These are phyloP conservation scores for Picus viridis DNA, from an alignment of 2,797 vertebrate species.

Conservation along the genomic window DNA sequence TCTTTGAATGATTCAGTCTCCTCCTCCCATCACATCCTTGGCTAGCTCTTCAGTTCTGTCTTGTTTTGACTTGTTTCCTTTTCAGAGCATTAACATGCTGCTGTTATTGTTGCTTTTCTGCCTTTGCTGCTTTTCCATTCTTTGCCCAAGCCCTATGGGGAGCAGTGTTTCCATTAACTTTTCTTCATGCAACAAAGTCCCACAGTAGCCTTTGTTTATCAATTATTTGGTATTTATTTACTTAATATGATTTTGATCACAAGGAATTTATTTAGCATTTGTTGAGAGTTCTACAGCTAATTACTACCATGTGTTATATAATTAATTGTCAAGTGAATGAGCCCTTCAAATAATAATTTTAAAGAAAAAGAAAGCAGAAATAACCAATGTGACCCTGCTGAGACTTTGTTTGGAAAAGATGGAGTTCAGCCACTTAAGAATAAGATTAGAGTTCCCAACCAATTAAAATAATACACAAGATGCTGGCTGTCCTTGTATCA, in stretches of 20 bases:
- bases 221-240: constrained; percentile 34
- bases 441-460: neutral
- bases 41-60: neutral
- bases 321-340: neutral
- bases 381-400: neutral
- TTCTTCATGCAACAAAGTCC: neutral
- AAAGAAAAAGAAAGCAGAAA: neutral
- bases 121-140: constrained; percentile 15
- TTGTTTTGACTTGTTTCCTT: neutral
- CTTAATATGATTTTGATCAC: constrained; percentile 7
- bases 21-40: neutral
- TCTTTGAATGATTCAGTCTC: neutral
- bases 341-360: neutral
- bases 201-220: neutral
- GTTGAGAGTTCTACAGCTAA: neutral
- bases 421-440: neutral
- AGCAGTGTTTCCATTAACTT: neutral
- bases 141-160: neutral
- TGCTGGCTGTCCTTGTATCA: neutral
- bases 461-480: neutral
- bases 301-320: neutral
- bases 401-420: neutral
- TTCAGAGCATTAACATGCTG: neutral
- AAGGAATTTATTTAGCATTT: constrained; percentile 16
- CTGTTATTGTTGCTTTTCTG: neutral